Conservation (phyloP, 2,113 vertebrate genomes). For the Regulus satrapa region DNA sequence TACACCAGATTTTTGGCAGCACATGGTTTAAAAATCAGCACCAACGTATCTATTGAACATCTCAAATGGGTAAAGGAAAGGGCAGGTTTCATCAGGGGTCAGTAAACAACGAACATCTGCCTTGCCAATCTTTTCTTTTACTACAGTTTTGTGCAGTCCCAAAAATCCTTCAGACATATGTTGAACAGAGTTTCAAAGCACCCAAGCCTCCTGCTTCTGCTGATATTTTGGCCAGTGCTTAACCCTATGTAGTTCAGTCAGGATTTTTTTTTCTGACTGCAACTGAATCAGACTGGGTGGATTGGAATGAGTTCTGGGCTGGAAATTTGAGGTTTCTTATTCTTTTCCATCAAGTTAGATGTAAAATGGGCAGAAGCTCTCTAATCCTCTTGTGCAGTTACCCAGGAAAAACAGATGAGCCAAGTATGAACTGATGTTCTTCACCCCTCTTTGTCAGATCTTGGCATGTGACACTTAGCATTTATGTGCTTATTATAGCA, state of each 20-base stretch:
- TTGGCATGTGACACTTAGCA: background rate
- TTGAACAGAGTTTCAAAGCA: constrained; percentile 65
- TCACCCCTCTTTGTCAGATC: background rate
- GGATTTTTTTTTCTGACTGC: constrained; percentile 8
- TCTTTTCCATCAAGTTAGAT: background rate
- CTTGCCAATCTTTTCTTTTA: constrained; percentile 63
- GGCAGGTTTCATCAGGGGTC: constrained; percentile 65
- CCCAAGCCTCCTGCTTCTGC: constrained; percentile 59
- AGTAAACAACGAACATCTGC: constrained; percentile 71
- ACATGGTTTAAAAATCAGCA: constrained; percentile 55
- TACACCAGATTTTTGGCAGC: constrained; percentile 53
- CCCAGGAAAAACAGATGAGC: background rate
- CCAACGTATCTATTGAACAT: constrained; percentile 55
- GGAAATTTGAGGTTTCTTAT: background rate
- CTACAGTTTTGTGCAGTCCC: constrained; percentile 49
- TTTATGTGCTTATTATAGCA: background rate
- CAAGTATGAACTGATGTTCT: constrained; percentile 26
- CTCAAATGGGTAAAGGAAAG: constrained; percentile 69
- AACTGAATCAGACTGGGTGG: background rate
- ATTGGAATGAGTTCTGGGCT: background rate
- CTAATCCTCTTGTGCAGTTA: background rate
- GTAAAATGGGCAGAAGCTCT: background rate
- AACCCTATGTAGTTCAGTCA: constrained; percentile 51
- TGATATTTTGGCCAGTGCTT: constrained; percentile 65
- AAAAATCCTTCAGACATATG: constrained; percentile 68